Conservation (phyloP, 2,797 vertebrate species). For the Cyprinodon diabolis region DNA sequence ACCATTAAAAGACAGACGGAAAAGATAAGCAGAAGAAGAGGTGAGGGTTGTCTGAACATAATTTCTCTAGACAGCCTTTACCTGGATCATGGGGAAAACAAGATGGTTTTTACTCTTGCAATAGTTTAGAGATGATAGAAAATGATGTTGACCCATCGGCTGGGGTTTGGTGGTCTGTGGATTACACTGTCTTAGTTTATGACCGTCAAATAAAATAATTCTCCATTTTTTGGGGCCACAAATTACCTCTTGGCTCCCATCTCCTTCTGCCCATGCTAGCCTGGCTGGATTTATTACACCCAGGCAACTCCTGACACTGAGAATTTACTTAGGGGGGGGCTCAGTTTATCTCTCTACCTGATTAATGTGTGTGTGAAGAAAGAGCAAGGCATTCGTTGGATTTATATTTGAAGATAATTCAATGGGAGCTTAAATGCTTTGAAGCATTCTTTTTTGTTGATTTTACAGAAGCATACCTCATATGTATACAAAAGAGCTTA, state of each 20-base stretch:
- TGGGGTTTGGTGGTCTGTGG: constrained; percentile 54
- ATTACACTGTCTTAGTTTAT: constrained; percentile 76
- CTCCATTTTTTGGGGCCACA: constrained; percentile 70
- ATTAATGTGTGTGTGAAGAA: constrained; percentile 20
- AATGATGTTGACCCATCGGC: constrained; percentile 65
- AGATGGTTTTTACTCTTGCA: constrained; percentile 57
- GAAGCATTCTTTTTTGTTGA: neutral
- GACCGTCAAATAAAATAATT: constrained; percentile 65
- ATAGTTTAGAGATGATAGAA: constrained; percentile 79
- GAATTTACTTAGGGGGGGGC: constrained; percentile 67
- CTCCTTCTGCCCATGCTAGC: constrained; percentile 43
- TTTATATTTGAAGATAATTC: constrained; percentile 10
- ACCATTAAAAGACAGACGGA: constrained; percentile 47
- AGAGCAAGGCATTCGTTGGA: constrained; percentile 13
- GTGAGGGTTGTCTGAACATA: constrained; percentile 59
- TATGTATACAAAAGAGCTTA: too few relatives aligned
- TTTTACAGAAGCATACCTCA: neutral
- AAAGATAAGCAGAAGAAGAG: neutral
- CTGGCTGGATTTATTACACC: constrained; percentile 71
- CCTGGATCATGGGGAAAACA: constrained; percentile 73
- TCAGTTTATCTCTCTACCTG: constrained; percentile 44
- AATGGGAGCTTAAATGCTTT: neutral
- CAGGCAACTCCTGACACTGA: constrained; percentile 65
- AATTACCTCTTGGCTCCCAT: constrained; percentile 62
- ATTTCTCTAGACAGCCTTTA: constrained; percentile 54